Evolutionary conservation across 2,113 vertebrate genomes (phyloP).

Genomic region (Hippocampus barbouri): DNA sequence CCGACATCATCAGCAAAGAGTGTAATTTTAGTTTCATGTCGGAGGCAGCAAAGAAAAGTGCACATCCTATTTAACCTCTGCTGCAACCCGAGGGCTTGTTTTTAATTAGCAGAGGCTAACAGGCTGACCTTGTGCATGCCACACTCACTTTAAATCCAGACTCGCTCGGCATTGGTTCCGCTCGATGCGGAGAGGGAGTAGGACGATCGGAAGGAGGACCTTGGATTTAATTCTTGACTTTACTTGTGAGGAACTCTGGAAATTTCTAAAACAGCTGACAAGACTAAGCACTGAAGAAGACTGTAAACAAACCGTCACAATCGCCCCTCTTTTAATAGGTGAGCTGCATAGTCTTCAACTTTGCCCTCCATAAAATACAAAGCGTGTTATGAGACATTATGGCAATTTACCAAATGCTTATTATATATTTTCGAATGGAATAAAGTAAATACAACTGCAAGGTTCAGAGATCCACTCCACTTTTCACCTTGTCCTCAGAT

Average conservation of each 20-base stretch:
- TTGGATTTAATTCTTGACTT: conserved; percentile 19
- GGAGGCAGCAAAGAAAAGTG: conserved; percentile 58
- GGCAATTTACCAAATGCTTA: neutral
- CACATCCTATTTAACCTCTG: conserved; percentile 80
- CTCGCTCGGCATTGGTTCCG: conserved; percentile 70
- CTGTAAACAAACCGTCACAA: neutral
- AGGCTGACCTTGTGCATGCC: conserved; percentile 79
- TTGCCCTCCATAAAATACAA: neutral
- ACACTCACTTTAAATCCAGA: conserved; percentile 77
- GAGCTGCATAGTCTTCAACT: neutral
- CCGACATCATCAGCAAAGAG: conserved; percentile 52
- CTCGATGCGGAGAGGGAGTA: conserved; percentile 66
- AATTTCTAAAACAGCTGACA: neutral
- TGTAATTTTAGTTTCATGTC: conserved; percentile 67
- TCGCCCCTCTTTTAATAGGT: neutral
- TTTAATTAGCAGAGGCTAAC: conserved; percentile 91
- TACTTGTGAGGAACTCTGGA: neutral
- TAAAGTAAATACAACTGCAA: neutral
- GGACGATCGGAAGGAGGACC: conserved; percentile 40
- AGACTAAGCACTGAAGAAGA: neutral
- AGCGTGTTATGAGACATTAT: neutral
- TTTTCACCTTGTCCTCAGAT: conserved; percentile 29
- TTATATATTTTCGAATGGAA: neutral
- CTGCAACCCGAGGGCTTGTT: conserved; percentile 79
- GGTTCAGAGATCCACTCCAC: neutral